Percentiles rank a stretch among this genome's conserved stretches.
phyloP scores from a whole-genome alignment of 1,140 invertebrate species.

The Sminthurides bifidus region DNA sequence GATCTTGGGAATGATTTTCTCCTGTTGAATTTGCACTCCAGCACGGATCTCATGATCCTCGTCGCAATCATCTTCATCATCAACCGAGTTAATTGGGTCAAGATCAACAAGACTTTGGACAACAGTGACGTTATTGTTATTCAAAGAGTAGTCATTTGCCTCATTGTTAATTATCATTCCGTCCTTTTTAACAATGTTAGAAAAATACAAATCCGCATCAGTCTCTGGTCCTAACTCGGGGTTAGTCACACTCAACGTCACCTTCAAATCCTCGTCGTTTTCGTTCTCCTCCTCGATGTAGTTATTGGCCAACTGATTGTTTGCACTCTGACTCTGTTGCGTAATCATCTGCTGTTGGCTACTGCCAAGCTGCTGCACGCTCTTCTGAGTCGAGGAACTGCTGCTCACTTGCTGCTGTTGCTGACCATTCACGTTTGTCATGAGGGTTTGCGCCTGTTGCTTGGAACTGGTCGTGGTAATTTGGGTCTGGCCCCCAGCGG shows the following conservation, averaged over 20 bases:
- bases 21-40: no score
- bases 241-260: not conserved
- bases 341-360: not conserved
- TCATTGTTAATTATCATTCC: constrained; percentile 1
- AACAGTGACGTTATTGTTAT: not conserved
- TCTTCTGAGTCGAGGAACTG: not conserved
- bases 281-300: not conserved
- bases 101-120: not conserved
- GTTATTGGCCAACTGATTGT: not conserved
- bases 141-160: not conserved
- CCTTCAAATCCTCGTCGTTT: constrained; percentile 1
- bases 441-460: constrained; percentile 3
- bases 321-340: not conserved
- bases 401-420: not conserved
- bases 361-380: not conserved
- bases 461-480: no score
- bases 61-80: no score
- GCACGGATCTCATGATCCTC: no score
- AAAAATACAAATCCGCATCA: constrained; percentile 6
- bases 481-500: no score
- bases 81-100: not conserved
- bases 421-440: no score
- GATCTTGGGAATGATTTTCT: no score
- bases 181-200: constrained; percentile 10
- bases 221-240: no score